phyloP scores from a whole-genome alignment of 1,140 invertebrate genomes.

The Drosophila tristis region DNA sequence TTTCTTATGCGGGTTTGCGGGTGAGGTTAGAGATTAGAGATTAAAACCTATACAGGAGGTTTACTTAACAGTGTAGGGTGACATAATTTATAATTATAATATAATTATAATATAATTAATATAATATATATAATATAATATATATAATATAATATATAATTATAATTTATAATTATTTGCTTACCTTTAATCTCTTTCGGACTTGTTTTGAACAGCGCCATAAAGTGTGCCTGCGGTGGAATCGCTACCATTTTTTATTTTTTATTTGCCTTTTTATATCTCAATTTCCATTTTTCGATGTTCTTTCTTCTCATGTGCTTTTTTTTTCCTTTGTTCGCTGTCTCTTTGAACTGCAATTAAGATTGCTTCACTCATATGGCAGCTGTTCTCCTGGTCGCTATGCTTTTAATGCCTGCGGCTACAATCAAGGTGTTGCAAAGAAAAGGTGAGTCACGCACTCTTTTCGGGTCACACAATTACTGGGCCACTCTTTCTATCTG shows the following conservation, averaged over 20 bases:
- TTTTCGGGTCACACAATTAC: no score
- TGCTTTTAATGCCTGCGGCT: no score
- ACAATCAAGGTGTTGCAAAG: no score
- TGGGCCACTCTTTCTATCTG: no score
- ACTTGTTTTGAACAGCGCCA: not conserved
- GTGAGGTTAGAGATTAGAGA: constrained; percentile 8
- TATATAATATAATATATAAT: no score
- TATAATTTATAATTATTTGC: not conserved
- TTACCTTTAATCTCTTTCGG: not conserved
- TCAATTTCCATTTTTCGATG: constrained; percentile 40
- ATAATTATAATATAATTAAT: no score
- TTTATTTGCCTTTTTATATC: constrained; percentile 43
- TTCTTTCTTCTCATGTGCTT: constrained; percentile 4
- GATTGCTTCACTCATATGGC: constrained; percentile 55
- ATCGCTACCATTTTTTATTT: constrained; percentile 2
- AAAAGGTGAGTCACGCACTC: no score
- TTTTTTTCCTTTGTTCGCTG: constrained; percentile 41
- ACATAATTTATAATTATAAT: no score
- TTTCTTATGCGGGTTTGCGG: constrained; percentile 32
- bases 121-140: no score
- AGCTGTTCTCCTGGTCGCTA: constrained; percentile 8
- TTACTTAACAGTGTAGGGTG: no score
- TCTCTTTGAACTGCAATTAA: constrained; percentile 75
- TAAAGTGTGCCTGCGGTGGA: constrained; percentile 3
- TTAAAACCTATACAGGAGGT: no score